Evolutionary conservation across 1,140 invertebrate genomes (phyloP), one percentile per base, ranked within the genome.

Genomic region (Chymomyza costata): DNA sequence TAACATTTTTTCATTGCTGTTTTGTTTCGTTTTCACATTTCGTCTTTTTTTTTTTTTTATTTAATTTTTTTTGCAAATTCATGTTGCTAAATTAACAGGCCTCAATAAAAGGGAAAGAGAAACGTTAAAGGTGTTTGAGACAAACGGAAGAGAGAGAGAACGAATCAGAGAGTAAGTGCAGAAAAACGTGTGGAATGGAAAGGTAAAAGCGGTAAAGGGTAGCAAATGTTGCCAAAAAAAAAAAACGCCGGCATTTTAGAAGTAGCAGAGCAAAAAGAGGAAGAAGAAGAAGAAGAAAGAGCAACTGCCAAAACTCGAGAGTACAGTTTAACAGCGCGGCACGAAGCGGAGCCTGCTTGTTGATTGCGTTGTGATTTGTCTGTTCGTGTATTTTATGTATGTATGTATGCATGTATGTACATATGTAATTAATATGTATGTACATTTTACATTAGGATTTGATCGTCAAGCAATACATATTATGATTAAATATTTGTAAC

Each of bases 61-160:
- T 45, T 21, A 49, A 46, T 35, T 57, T 37, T 65, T 64, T 56
- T 68, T 62, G 70, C 52, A 60, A 52, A 62, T 69, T 74, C 71
- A 69, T 61, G 61, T 57, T 68, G 53, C 50, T 69, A 69, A 74
- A 76, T 69, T 69, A 74, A 59, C 64, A 61, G 60, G n/a, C n/a
- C n/a, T n/a, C n/a, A n/a, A n/a, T n/a, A n/a, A n/a, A n/a, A n/a
- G n/a, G n/a, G n/a, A n/a, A n/a, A n/a, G n/a, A n/a, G n/a, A n/a
- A n/a, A n/a, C n/a, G n/a, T n/a, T n/a, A n/a, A n/a, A n/a, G n/a
- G n/a, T n/a, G n/a, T n/a, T n/a, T n/a, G n/a, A n/a, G n/a, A n/a
- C n/a, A n/a, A n/a, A n/a, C n/a, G n/a, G n/a, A n/a, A n/a, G n/a
- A n/a, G n/a, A n/a, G n/a, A n/a, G n/a, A n/a, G n/a, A n/a, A n/a